phyloP scores from a whole-genome alignment of 2,888 invertebrate species.

The Platycheirus rosarum region DNA sequence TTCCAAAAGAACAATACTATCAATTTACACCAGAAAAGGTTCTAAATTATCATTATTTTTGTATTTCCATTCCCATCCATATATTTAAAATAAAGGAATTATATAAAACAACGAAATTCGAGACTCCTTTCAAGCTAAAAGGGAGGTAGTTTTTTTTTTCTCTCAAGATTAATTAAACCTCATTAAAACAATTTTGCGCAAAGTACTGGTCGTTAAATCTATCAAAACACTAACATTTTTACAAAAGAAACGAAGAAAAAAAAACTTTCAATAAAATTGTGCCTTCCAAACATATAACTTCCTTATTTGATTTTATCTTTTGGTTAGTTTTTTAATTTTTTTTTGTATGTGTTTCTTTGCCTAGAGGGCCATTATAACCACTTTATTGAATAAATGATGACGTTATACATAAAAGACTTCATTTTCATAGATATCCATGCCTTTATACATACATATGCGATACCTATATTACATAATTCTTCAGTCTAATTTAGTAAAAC shows the following conservation, averaged over 20 bases:
- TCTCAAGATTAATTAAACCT: constrained; percentile 22
- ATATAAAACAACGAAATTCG: too few relatives aligned
- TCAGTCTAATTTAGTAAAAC: constrained; percentile 24
- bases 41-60: too few relatives aligned
- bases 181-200: constrained; percentile 19
- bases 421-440: constrained; percentile 5
- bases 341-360: constrained; percentile 1
- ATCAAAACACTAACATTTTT: constrained; percentile 15
- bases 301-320: constrained; percentile 27
- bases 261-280: constrained; percentile 23
- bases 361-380: constrained; percentile 28
- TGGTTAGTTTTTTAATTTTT: not conserved
- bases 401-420: constrained; percentile 23
- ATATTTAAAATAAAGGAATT: too few relatives aligned
- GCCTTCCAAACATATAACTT: constrained; percentile 6
- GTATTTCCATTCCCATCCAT: too few relatives aligned
- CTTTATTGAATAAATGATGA: constrained; percentile 17
- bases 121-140: too few relatives aligned
- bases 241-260: not conserved
- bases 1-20: too few relatives aligned
- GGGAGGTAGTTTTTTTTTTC: too few relatives aligned
- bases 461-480: constrained; percentile 21
- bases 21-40: too few relatives aligned
- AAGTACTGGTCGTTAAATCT: constrained; percentile 13
- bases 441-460: not conserved